Evolutionary conservation across 2,888 invertebrate species (phyloP).

Genomic region (Neria commutata): DNA sequence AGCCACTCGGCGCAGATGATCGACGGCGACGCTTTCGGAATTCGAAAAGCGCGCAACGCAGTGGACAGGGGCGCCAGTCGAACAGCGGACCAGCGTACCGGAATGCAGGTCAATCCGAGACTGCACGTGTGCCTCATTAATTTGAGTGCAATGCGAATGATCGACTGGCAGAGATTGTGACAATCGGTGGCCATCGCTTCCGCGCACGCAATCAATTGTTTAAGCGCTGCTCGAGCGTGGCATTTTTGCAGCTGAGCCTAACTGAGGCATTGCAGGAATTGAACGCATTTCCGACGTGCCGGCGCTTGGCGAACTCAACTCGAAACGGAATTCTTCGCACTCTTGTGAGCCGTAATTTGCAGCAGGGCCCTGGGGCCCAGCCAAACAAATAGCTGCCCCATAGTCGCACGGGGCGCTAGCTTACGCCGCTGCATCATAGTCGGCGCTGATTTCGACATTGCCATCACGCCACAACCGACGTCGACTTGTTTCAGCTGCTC

Average conservation of each 20-base stretch:
- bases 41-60: neutral
- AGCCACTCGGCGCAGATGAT: neutral
- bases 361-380: too few species aligned
- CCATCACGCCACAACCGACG: neutral
- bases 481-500: neutral
- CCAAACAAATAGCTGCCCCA: too few species aligned
- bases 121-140: constrained; percentile 17
- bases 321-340: neutral
- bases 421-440: too few species aligned
- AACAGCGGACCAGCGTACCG: constrained; percentile 33
- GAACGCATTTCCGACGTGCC: neutral
- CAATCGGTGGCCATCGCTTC: constrained; percentile 7
- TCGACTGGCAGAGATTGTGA: constrained; percentile 11
- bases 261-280: neutral
- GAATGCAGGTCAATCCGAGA: constrained; percentile 46
- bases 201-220: constrained; percentile 16
- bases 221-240: neutral
- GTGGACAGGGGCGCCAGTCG: too few species aligned
- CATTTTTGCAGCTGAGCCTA: neutral
- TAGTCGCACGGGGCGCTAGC: neutral
- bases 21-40: constrained; percentile 10
- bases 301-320: neutral
- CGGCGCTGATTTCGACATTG: neutral
- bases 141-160: neutral
- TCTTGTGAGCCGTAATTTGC: neutral